phyloP scores from a whole-genome alignment of 2,113 vertebrate genomes.

The Phrynocephalus versicolor region DNA sequence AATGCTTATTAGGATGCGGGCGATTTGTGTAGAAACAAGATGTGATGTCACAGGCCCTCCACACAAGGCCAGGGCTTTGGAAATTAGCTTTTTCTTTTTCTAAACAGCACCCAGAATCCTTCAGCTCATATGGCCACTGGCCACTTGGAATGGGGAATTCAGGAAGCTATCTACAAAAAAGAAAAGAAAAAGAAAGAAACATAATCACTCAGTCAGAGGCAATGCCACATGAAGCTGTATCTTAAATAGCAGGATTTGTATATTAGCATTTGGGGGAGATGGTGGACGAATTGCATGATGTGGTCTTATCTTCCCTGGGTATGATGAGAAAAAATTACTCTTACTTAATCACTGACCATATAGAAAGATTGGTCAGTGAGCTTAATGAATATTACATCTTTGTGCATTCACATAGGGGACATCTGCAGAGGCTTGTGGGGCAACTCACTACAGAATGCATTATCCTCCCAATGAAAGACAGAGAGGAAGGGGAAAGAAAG shows the following conservation, averaged over 20 bases:
- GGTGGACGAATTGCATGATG: not conserved
- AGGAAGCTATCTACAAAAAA: no score
- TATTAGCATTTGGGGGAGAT: not conserved
- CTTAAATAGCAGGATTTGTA: not conserved
- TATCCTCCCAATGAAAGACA: constrained; percentile 18
- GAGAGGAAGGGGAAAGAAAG: not conserved
- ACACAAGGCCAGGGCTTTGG: not conserved
- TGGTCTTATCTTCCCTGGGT: not conserved
- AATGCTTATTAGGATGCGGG: not conserved
- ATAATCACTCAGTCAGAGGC: no score
- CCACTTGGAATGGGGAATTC: no score
- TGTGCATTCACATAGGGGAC: constrained; percentile 40
- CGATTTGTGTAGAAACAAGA: not conserved
- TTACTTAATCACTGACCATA: constrained; percentile 21
- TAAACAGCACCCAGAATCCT: not conserved
- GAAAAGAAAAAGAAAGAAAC: no score
- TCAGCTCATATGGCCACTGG: not conserved
- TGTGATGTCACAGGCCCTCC: not conserved
- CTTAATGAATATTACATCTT: constrained; percentile 58
- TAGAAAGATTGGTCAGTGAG: constrained; percentile 41
- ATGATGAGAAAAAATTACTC: constrained; percentile 26
- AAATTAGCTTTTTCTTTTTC: no score
- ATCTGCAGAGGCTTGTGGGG: constrained; percentile 47
- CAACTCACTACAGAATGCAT: constrained; percentile 38
- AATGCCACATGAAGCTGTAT: no score